Base-by-base conservation (phyloP, 2,113 vertebrate species). In the Xenopus borealis region DNA sequence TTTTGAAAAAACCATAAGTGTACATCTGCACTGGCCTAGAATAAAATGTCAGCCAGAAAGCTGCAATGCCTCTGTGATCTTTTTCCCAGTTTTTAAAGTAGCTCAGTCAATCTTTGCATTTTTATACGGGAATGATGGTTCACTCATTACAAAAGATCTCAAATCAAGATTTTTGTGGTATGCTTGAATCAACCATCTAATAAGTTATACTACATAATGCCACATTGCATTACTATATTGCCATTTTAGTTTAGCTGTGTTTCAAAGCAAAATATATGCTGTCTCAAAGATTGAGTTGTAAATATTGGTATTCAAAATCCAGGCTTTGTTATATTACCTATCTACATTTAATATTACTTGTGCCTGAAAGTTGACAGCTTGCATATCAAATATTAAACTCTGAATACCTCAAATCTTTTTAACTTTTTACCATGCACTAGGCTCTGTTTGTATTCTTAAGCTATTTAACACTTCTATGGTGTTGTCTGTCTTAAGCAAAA, bases 361-460 rank as follows among this genome's bases (percentile, higher is more conserved):
- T 33, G 66, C 66, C 19, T 53, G 44, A 69, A 53, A 55, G 19
- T 50, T 53, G 66, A 55, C 66, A 69, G 50, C 27, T 55, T 69
- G 66, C 66, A 69, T 33, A 55, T 69, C 19, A 69, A 69, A 69
- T 69, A 69, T 55, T 67, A 27, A 69, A 55, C 47, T 18, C 16
- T 23, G 65, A 19, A 14, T 53, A 23, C 18, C 30, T 55, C 50
- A 69, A 55, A 69, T 69, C 13, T 14, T 55, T 23, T 69, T 69
- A 69, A 23, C 14, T 14, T 55, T 23, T 69, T 69, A 69, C 50
- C 14, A 33, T 69, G 45, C 23, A 50, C 46, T 13, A 11, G n/a
- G 17, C n/a, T 67, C 12, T n/a, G 10, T 12, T 20, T 50, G 18
- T 12, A 45, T 45, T 67, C 20, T n/a, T 69, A 55, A 47, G 27